phyloP scores from a whole-genome alignment of 2,113 vertebrate genomes.

The Pedionomus torquatus region DNA sequence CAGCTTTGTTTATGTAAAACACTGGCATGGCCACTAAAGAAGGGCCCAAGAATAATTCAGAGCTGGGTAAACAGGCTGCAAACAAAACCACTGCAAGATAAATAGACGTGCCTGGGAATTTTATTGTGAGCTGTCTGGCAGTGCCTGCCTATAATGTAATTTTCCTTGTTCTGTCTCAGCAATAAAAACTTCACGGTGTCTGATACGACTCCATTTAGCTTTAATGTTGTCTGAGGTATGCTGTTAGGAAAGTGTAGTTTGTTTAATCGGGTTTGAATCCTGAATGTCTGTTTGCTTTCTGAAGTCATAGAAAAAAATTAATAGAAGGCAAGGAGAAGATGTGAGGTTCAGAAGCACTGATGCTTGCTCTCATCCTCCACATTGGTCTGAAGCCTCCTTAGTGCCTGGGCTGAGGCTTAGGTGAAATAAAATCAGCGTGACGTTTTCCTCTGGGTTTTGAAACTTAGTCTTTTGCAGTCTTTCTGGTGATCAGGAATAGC shows the following conservation, averaged over 20 bases:
- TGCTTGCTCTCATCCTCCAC: accelerated
- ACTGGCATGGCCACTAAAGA: neutral
- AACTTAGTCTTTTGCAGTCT: neutral
- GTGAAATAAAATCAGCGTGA: neutral
- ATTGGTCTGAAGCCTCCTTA: neutral
- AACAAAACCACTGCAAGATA: neutral
- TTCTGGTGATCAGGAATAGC: neutral
- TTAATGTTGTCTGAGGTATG: slow-evolving; percentile 37
- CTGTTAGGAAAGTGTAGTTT: slow-evolving; percentile 9
- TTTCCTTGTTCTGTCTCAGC: slow-evolving; percentile 20
- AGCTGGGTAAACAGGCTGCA: neutral
- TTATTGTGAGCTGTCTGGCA: slow-evolving; percentile 11
- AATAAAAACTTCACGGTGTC: slow-evolving; percentile 39
- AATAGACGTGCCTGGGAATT: neutral
- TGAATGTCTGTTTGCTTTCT: slow-evolving; percentile 6
- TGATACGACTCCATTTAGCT: slow-evolving; percentile 30
- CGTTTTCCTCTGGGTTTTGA: neutral
- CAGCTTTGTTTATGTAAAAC: neutral
- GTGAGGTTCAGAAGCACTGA: neutral
- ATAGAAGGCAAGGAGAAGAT: neutral
- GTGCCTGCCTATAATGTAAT: slow-evolving; percentile 39
- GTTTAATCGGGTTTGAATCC: neutral
- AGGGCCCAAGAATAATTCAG: neutral
- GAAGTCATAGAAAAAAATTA: neutral
- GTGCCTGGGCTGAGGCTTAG: neutral